phyloP scores from a whole-genome alignment of 2,888 invertebrate species.

The Nipponacmea schrenckii region DNA sequence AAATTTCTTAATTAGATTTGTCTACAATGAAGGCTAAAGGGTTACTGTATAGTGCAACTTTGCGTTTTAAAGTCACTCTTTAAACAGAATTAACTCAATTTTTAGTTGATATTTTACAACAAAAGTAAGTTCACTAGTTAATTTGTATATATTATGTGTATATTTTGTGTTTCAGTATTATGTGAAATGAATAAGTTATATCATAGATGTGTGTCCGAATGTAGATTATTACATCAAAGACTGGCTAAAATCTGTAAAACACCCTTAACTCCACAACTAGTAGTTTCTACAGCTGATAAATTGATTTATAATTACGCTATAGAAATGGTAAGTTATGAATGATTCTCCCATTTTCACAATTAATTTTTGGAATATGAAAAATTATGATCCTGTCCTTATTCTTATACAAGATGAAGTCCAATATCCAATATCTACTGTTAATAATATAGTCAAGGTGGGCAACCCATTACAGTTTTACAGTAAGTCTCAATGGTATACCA shows the following conservation, averaged over 20 bases:
- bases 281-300: slow-evolving; percentile 84
- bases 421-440: neutral
- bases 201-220: slow-evolving; percentile 83
- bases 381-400: neutral
- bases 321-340: slow-evolving; percentile 81
- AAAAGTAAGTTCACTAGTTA: no score
- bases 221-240: slow-evolving; percentile 88
- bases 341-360: no score
- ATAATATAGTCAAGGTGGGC: no score
- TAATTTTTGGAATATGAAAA: no score
- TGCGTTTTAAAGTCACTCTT: no score
- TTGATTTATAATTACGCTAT: slow-evolving; percentile 97
- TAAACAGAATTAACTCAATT: no score
- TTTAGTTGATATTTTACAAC: no score
- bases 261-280: slow-evolving; percentile 72
- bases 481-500: no score
- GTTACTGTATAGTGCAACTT: no score
- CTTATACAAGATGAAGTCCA: neutral
- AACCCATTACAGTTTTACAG: no score
- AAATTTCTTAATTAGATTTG: neutral
- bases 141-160: no score
- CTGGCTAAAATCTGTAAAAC: slow-evolving; percentile 71
- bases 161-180: slow-evolving; percentile 74
- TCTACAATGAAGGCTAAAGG: no score
- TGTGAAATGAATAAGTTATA: slow-evolving; percentile 91